phyloP scores from a whole-genome alignment of 2,888 invertebrate species.

The Cerceris ruficornis region DNA sequence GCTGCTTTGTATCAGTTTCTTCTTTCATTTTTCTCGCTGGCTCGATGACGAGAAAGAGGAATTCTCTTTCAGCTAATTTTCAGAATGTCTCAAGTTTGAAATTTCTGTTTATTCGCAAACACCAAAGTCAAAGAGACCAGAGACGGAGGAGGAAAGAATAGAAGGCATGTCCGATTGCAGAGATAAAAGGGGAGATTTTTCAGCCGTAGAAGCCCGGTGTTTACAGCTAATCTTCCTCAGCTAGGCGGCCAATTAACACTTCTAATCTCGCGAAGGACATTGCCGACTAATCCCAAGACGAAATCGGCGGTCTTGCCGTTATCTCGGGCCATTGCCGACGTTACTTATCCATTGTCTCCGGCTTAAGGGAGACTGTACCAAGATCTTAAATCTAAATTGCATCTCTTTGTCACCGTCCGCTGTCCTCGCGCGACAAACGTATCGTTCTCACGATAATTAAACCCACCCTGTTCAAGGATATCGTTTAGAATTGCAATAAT shows the following conservation, averaged over 20 bases:
- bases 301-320: constrained; percentile 67
- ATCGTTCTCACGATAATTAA: constrained; percentile 56
- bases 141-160: too few species aligned
- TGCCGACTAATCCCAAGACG: constrained; percentile 62
- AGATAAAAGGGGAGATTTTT: constrained; percentile 21
- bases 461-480: constrained; percentile 6
- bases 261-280: constrained; percentile 62
- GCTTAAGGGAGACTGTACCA: constrained; percentile 64
- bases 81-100: too few species aligned
- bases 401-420: constrained; percentile 75
- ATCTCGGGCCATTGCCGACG: constrained; percentile 73
- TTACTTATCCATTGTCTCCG: constrained; percentile 77
- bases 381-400: constrained; percentile 81
- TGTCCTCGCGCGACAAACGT: constrained; percentile 50
- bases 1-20: too few species aligned
- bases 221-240: constrained; percentile 24
- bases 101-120: too few species aligned
- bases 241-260: constrained; percentile 61
- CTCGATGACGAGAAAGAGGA: too few species aligned
- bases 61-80: too few species aligned
- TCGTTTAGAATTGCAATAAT: not conserved
- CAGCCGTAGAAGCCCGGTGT: not conserved
- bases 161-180: not conserved
- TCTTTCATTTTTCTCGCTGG: too few species aligned
- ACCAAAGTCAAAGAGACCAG: not conserved